Evolutionary conservation across 2,113 vertebrate genomes (phyloP).

Genomic region (Lepus timidus): DNA sequence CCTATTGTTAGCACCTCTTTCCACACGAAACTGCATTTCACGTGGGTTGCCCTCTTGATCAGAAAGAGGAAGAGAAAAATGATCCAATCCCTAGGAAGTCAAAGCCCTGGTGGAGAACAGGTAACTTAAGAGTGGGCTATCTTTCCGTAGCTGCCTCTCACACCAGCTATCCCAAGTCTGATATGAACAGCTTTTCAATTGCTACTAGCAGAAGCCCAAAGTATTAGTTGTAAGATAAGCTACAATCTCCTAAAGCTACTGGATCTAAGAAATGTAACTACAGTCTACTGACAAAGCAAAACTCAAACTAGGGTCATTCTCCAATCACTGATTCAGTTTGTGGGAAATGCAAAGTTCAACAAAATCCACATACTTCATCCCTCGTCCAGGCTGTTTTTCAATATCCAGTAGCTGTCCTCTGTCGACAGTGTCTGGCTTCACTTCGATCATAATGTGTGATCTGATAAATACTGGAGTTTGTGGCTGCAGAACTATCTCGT

Average conservation of each 20-base stretch:
- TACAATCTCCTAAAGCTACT: constrained; percentile 84
- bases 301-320: constrained; percentile 88
- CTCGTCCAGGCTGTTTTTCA: constrained; percentile 28
- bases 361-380: constrained; percentile 50
- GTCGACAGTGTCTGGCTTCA: neutral
- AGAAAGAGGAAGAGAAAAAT: neutral
- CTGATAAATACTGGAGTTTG: constrained; percentile 61
- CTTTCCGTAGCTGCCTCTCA: neutral
- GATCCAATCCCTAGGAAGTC: neutral
- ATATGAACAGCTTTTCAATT: constrained; percentile 81
- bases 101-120: neutral
- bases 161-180: constrained; percentile 38
- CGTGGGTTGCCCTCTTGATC: neutral
- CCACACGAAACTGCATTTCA: constrained; percentile 12
- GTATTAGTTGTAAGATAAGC: constrained; percentile 87
- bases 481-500: neutral
- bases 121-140: neutral
- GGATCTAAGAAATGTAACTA: constrained; percentile 86
- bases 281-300: constrained; percentile 78
- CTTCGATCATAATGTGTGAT: constrained; percentile 62
- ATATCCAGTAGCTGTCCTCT: neutral
- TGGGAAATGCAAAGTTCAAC: constrained; percentile 71
- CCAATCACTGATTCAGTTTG: constrained; percentile 80
- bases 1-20: neutral
- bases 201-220: constrained; percentile 72